Percentiles rank a stretch among this genome's conserved stretches.
phyloP scores from a whole-genome alignment of 2,888 invertebrate species.

The Catocala sponsa region DNA sequence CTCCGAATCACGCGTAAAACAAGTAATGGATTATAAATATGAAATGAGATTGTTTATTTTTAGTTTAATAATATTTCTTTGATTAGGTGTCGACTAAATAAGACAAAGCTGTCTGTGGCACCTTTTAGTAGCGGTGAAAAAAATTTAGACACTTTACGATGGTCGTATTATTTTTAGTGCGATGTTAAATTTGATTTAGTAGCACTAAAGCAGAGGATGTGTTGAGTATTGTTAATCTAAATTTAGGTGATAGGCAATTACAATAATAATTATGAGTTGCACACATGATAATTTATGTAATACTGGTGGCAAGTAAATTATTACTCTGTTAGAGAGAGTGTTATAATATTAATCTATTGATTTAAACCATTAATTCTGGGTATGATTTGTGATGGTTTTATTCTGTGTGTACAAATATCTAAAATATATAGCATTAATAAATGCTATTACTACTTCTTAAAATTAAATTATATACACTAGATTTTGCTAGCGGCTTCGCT shows the following conservation, averaged over 20 bases:
- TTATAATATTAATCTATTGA: no score
- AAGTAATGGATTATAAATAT: slow-evolving; percentile 19
- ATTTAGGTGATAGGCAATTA: slow-evolving; percentile 33
- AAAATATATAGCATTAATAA: no score
- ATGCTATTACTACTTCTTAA: no score
- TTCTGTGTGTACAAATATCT: no score
- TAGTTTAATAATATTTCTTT: slow-evolving; percentile 16
- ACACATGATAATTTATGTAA: no score
- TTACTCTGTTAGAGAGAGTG: not conserved
- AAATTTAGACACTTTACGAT: slow-evolving; percentile 34
- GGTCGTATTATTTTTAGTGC: slow-evolving; percentile 40
- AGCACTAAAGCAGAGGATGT: slow-evolving; percentile 33
- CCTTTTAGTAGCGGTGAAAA: slow-evolving; percentile 41
- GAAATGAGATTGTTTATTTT: not conserved
- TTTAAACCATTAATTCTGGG: no score
- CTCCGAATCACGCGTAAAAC: not conserved
- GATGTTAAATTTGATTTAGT: slow-evolving; percentile 52
- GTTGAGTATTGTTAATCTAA: slow-evolving; percentile 38
- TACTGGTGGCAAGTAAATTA: no score
- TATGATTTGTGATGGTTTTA: no score
- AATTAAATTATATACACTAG: no score
- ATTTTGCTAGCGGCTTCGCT: no score
- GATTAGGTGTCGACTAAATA: slow-evolving; percentile 42
- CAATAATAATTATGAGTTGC: slow-evolving; percentile 7
- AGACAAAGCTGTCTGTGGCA: slow-evolving; percentile 45